phyloP scores from a whole-genome alignment of 1,140 invertebrate species.

The Drosophila hydei region DNA sequence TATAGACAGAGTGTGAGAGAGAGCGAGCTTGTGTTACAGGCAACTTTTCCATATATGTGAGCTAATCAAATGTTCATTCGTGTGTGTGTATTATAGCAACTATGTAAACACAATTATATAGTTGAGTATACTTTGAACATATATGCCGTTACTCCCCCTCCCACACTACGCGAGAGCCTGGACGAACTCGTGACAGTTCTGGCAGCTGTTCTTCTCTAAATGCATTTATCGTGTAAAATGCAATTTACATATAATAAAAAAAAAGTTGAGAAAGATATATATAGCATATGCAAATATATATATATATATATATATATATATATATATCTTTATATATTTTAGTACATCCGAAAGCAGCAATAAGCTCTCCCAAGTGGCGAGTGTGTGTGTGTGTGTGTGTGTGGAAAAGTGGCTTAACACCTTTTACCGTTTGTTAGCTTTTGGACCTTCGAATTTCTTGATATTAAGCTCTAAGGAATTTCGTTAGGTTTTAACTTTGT shows the following conservation, averaged over 20 bases:
- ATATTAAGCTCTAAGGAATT: constrained; percentile 8
- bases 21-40: not conserved
- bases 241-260: constrained; percentile 20
- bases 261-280: not conserved
- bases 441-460: constrained; percentile 6
- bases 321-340: constrained; percentile 3
- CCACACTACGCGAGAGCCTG: not conserved
- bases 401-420: not conserved
- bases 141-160: not conserved
- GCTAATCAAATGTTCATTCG: constrained; percentile 21
- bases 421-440: constrained; percentile 12
- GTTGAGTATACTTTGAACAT: constrained; percentile 23
- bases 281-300: no score
- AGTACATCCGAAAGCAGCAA: not conserved
- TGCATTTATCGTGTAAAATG: constrained; percentile 51
- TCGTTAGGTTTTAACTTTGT: constrained; percentile 38
- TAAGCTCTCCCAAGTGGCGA: not conserved
- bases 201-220: constrained; percentile 25
- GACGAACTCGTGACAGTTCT: constrained; percentile 17
- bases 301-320: constrained; percentile 3
- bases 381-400: constrained; percentile 6
- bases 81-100: constrained; percentile 20
- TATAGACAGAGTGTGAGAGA: not conserved
- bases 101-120: constrained; percentile 34
- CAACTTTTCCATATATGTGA: constrained; percentile 5